Evolutionary conservation across 2,113 vertebrate genomes (phyloP), one percentile per base, ranked within the genome.

Genomic region (Rhodinocichla rosea): DNA sequence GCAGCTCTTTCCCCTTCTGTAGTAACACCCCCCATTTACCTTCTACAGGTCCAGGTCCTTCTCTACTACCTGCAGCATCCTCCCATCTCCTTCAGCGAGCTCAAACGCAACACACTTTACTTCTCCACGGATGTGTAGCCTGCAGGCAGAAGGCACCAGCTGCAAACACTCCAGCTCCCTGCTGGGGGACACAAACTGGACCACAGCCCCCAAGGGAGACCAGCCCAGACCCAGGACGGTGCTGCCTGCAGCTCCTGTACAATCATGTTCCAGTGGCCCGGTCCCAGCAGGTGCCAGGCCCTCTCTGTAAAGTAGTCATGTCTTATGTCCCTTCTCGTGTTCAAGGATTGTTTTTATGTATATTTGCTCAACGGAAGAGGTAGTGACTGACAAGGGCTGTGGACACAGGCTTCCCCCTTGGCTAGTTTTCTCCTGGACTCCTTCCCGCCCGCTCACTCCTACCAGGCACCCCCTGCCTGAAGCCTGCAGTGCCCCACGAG

Each of bases 61-160:
- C 99, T 99, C 65, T 99, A 99, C 96, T 99, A 99, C 98, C 97
- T 99, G 98, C 99, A 99, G 98, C 99, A 99, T 89, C 98, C 98
- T 75, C 99, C 99, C 84, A 99, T 99, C 83, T 98, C 98, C 98
- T 99, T 99, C 73, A 98, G 98, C 1, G 99, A 99, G 97, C 98
- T 99, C 81, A 99, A 99, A 97, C 98, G 99, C 94, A 99, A 99
- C 98, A 99, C 99, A 73, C 98, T 99, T 95, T 99, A 99, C 98
- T 99, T 99, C 97, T 99, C 99, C 97, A 99, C 99, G n/a, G 99
- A 99, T 27, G 99, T 99, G 97, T 99, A 99, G 98, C 97, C 74
- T 62, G 82, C 84, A 23, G 45, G 80, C 82, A 90, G 95, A 85
- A 87, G 63, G 70, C 86, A 65, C 87, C 89, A 79, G 94, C 93